Evolutionary conservation across 2,797 vertebrate species (phyloP), one percentile per base, ranked within the genome.

Genomic region (Enteromius unitaeniatus): DNA sequence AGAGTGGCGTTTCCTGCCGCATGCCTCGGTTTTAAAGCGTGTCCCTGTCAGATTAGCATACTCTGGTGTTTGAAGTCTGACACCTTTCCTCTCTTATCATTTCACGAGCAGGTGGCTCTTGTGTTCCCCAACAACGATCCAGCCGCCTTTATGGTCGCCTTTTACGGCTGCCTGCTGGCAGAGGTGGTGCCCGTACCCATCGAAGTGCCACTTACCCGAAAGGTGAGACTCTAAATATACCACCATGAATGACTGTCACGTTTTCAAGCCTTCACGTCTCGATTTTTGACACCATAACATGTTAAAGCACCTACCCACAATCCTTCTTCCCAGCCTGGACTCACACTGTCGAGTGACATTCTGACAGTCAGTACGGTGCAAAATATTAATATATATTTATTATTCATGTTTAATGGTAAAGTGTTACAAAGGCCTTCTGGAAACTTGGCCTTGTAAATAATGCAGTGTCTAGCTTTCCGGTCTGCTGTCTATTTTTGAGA

Each of bases 121-220:
- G 98, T 99, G 86, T 99, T 98, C 88, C 98, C 98, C 3, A 99
- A 99, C 94, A 99, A 99, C 0, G 98, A 99, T 91, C 98, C 98
- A 0, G 98, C 98, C 76, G 97, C 97, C 76, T 99, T 99, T 92
- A 99, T 98, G 98, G 97, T 99, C 91, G 97, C 98, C 0, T 99
- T 99, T 92, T 99, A 99, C 1, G 97, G 98, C 88, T 99, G 98
- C 89, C 93, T 99, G 85, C 95, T 99, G 89, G 98, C 98, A 0
- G 97, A 99, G 92, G 97, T 99, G 86, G 98, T 99, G 53, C 98
- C 98, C 0, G 98, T 99, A 88, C 98, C 98, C 82, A 99, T 99
- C 28, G 98, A 99, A 95, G 98, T 99, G 89, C 98, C 98, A 0
- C 96, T 99, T 76, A 99, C 98, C 17, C 96, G 98, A 90, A 99